Evolutionary conservation across 2,113 vertebrate genomes (phyloP), one percentile per base, ranked within the genome.

Genomic region (Anoplopoma fimbria): DNA sequence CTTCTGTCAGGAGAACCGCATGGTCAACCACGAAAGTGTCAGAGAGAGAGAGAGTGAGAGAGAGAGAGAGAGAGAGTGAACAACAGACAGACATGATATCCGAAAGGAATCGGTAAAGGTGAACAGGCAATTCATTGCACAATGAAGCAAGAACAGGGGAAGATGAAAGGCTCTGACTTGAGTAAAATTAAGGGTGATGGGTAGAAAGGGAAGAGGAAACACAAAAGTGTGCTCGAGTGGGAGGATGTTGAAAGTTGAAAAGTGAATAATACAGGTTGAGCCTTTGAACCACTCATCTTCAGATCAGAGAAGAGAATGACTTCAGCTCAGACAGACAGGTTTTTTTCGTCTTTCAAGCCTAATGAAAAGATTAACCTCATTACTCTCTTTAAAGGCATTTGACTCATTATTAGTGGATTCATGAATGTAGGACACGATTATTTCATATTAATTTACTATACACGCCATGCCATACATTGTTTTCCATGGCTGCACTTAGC

Each of bases 161-260:
- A 88, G 84, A 88, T 91, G 87, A 93, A 90, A 89, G 82, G 67
- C 53, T 73, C 21, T 58, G 77, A 75, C 75, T 90, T 77, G 86
- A 90, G 87, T 80, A 25, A 87, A 92, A 89, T 91, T 65, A 88
- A 79, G 87, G 61, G 23, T 77, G 88, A 90, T 84, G 23, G 84
- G 72, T 84, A 25, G 74, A 75, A 88, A 76, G 61, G 79, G 78
- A 83, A 84, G 81, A 79, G 74, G 87, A 88, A 86, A 89, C 72
- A 84, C 72, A 88, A 81, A 88, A 80, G 85, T 82, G 79, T 61
- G 72, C 69, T 25, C 45, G 51, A 75, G 84, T 86, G 72, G 84
- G 82, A 82, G 79, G 86, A 92, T 85, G 73, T 63, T 73, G 71
- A 88, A 81, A 82, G 83, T 74, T 77, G 77, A 36, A 61, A 81